Percentiles rank a stretch among this genome's conserved stretches.
These are phyloP conservation scores for Nymphicus hollandicus DNA, from an alignment of 2,113 vertebrate genomes.

Conservation along the genomic window DNA sequence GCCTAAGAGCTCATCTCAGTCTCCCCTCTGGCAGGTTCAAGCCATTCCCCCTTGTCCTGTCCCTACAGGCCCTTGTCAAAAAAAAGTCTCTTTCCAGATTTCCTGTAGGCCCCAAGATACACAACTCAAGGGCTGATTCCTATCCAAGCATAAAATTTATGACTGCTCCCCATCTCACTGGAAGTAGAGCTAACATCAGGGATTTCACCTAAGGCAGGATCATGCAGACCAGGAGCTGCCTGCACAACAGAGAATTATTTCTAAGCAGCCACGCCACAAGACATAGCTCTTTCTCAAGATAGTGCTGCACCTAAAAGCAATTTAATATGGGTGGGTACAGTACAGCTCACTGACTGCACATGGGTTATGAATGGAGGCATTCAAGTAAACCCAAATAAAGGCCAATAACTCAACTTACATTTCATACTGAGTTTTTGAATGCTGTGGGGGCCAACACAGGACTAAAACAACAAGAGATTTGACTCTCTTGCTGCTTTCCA, in stretches of 20 bases:
- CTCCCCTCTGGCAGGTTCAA: neutral
- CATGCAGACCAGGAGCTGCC: neutral
- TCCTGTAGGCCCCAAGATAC: neutral
- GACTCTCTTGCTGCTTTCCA: constrained; percentile 1
- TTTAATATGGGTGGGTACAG: constrained; percentile 1
- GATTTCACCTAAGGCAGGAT: neutral
- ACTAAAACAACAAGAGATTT: constrained; percentile 37
- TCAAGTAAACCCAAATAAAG: constrained; percentile 59
- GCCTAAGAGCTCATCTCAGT: neutral
- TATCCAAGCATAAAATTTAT: neutral
- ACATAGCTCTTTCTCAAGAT: neutral
- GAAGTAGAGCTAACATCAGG: neutral
- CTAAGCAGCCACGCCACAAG: neutral
- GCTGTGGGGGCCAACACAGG: neutral
- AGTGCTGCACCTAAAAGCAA: constrained; percentile 29
- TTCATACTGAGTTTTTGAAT: constrained; percentile 20
- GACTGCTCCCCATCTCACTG: neutral
- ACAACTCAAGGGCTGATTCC: neutral
- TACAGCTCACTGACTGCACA: neutral
- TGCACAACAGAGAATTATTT: neutral
- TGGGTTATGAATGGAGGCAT: constrained; percentile 52
- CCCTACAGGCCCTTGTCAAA: neutral
- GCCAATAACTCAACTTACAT: constrained; percentile 28
- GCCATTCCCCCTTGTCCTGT: neutral
- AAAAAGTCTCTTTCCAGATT: neutral